Evolutionary conservation across 2,797 vertebrate species (phyloP).

Genomic region (Poecilia gillii): DNA sequence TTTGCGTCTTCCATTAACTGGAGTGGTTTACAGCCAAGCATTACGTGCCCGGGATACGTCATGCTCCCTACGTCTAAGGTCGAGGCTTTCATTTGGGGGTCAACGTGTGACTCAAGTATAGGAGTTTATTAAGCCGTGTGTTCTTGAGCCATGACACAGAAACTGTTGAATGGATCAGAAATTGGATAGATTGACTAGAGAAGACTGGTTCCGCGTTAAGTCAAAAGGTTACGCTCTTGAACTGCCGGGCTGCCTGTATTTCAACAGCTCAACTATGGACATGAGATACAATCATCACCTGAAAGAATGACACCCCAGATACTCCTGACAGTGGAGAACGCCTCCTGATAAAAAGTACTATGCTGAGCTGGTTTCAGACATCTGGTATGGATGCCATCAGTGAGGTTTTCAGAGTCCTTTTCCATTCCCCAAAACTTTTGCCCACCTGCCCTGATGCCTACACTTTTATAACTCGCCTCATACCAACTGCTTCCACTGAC

Average conservation of each 20-base stretch:
- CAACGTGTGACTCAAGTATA: background rate
- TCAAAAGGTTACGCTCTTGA: background rate
- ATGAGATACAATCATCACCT: background rate
- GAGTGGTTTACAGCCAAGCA: background rate
- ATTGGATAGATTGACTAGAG: background rate
- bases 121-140: background rate
- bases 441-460: background rate
- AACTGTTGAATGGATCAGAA: background rate
- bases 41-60: background rate
- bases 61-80: background rate
- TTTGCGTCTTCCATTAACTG: background rate
- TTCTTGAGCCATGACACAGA: background rate
- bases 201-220: background rate
- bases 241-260: background rate
- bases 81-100: background rate
- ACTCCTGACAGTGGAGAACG: background rate
- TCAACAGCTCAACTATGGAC: background rate
- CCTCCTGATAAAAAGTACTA: background rate
- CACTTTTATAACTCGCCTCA: background rate
- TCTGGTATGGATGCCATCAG: background rate
- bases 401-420: background rate
- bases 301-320: background rate
- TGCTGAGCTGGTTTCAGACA: background rate
- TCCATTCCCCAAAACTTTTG: background rate
- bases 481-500: background rate